Conservation (phyloP, 2,113 vertebrate species). For the Callocephalon fimbriatum region DNA sequence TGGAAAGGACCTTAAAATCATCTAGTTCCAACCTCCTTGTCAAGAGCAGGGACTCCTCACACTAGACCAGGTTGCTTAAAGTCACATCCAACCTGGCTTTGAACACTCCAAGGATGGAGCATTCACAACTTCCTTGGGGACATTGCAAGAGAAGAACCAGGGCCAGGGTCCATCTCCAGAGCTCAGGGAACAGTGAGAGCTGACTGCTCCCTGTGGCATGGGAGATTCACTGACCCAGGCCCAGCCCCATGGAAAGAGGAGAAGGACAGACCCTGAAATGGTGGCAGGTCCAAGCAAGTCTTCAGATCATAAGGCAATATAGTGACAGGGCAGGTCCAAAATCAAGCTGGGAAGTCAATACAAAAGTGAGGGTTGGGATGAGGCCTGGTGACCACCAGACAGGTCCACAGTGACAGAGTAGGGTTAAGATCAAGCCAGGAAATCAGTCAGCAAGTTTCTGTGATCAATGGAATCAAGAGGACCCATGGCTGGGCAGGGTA, state of each 20-base stretch:
- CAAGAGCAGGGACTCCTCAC: not conserved
- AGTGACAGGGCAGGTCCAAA: not conserved
- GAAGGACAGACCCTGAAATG: not conserved
- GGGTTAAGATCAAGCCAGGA: not conserved
- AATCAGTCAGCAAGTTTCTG: not conserved
- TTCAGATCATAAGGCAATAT: not conserved
- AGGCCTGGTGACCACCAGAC: not conserved
- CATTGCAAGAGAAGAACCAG: not conserved
- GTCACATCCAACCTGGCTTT: not conserved
- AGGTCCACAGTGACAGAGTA: not conserved
- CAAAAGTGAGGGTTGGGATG: not conserved
- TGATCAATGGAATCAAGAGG: not conserved
- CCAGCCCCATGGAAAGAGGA: not conserved
- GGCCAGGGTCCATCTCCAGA: not conserved
- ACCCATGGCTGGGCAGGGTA: too few species aligned
- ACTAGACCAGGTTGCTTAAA: not conserved
- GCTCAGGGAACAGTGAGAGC: not conserved
- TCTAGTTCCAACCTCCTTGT: not conserved
- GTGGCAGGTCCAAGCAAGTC: not conserved
- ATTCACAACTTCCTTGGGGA: not conserved
- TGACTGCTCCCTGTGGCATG: not conserved
- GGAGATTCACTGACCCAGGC: not conserved
- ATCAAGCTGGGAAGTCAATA: not conserved
- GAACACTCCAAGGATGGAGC: not conserved
- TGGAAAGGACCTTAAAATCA: not conserved